Evolutionary conservation across 1,140 invertebrate species (phyloP).

Genomic region (Drosophila sturtevanti): DNA sequence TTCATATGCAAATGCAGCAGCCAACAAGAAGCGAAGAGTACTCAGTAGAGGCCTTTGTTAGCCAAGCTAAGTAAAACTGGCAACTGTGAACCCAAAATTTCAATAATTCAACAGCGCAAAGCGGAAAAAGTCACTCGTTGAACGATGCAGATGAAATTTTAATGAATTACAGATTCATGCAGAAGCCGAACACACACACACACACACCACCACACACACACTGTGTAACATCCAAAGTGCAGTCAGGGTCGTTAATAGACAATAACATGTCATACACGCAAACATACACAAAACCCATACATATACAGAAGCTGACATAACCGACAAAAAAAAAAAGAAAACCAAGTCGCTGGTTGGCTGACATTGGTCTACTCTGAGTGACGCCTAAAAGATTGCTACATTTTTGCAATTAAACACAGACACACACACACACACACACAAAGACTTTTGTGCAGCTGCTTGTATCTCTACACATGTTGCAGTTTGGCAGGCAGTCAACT

Average conservation of each 20-base stretch:
- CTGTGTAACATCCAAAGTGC: constrained; percentile 40
- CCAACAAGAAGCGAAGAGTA: constrained; percentile 1
- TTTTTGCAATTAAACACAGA: constrained; percentile 77
- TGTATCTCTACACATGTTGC: constrained; percentile 64
- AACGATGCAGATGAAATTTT: constrained; percentile 81
- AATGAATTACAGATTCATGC: constrained; percentile 80
- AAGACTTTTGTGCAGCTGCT: constrained; percentile 17
- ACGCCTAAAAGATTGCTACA: constrained; percentile 77
- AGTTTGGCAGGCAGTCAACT: constrained; percentile 51
- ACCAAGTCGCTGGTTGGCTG: not conserved
- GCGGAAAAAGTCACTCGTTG: constrained; percentile 81
- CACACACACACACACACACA: constrained; percentile 28
- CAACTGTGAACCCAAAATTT: constrained; percentile 76
- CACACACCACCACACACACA: constrained; percentile 22
- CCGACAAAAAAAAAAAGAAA: constrained; percentile 51
- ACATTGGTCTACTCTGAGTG: constrained; percentile 30
- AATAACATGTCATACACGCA: constrained; percentile 65
- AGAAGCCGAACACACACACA: constrained; percentile 53
- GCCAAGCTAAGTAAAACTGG: constrained; percentile 58
- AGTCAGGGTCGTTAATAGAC: constrained; percentile 63
- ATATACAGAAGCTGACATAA: constrained; percentile 56
- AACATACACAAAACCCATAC: constrained; percentile 1
- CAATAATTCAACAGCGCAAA: constrained; percentile 81
- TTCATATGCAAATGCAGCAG: constrained; percentile 72
- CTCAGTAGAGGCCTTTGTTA: constrained; percentile 36